phyloP scores from a whole-genome alignment of 2,888 invertebrate genomes.

The Lasioglossum villosulum region DNA sequence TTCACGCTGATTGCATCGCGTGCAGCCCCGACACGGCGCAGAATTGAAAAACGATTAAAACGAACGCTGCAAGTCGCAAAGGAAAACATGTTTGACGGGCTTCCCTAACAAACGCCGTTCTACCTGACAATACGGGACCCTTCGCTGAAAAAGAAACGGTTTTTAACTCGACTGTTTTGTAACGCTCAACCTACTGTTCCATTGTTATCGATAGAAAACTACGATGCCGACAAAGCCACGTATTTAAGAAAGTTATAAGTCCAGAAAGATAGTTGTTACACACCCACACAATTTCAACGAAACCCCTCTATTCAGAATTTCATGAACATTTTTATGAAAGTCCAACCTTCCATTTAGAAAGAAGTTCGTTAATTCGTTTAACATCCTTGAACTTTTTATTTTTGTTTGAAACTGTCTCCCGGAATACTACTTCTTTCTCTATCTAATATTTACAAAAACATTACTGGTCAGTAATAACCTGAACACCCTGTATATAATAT shows the following conservation, averaged over 20 bases:
- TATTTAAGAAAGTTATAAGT: not conserved
- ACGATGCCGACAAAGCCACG: conserved; percentile 1
- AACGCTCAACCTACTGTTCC: not conserved
- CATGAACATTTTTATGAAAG: not conserved
- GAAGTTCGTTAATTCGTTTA: not conserved
- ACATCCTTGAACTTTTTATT: not conserved
- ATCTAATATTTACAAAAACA: too few species aligned
- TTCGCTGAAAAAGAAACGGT: conserved; percentile 23
- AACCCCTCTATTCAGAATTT: not conserved
- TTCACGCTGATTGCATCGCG: conserved; percentile 23
- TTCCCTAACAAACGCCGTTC: conserved; percentile 24
- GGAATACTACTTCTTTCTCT: too few species aligned
- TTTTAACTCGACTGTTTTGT: conserved; percentile 27
- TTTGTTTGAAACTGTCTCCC: too few species aligned
- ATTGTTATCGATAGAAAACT: conserved; percentile 15
- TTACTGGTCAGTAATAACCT: too few species aligned
- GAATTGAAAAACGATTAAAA: conserved; percentile 41
- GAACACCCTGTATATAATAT: too few species aligned
- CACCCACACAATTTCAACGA: not conserved
- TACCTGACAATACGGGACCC: conserved; percentile 5
- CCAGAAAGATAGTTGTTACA: not conserved
- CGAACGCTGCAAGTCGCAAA: conserved; percentile 6
- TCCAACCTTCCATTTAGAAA: not conserved
- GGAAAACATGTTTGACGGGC: conserved; percentile 28
- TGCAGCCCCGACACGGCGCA: not conserved